A percentile compares a stretch with the other conserved stretches of the same genome.
phyloP scores from a whole-genome alignment of 1,140 invertebrate species.

The Proales similis region DNA sequence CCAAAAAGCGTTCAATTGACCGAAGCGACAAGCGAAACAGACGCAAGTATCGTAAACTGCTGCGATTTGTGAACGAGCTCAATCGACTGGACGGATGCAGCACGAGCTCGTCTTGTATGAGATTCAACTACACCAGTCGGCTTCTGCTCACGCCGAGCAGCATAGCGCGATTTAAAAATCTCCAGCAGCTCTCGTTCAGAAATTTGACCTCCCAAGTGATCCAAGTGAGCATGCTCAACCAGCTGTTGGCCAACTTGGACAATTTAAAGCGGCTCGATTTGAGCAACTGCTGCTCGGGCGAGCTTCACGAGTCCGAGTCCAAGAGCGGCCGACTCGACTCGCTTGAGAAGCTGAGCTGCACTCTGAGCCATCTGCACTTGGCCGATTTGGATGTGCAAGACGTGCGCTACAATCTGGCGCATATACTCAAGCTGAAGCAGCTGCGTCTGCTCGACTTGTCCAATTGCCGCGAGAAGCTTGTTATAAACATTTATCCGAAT shows the following conservation, averaged over 20 bases:
- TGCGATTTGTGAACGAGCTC: no score
- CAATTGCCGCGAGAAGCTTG: conserved; percentile 22
- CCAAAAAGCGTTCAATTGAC: conserved; percentile 4
- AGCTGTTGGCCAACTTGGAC: conserved; percentile 18
- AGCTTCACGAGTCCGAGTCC: background rate
- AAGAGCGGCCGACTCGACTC: conserved; percentile 1
- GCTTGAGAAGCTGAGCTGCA: background rate
- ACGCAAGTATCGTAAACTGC: no score
- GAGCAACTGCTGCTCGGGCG: conserved; percentile 4
- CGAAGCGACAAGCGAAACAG: no score
- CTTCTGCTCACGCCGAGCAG: no score
- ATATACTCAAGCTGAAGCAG: background rate
- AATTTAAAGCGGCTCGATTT: conserved; percentile 30
- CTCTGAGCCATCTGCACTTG: conserved; percentile 16
- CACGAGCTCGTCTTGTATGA: no score
- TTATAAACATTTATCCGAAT: conserved; percentile 57
- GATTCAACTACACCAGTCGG: no score
- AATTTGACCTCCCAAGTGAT: conserved; percentile 23
- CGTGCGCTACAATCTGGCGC: conserved; percentile 8
- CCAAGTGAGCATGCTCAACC: conserved; percentile 15
- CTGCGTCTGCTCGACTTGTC: conserved; percentile 25
- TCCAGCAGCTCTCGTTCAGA: conserved; percentile 8
- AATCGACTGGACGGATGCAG: no score
- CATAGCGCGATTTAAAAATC: no score
- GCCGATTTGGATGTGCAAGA: conserved; percentile 19